A percentile compares a stretch with the other conserved stretches of the same genome.
Conservation (phyloP, 1,140 invertebrate genomes). For the Drosophila biarmipes region DNA sequence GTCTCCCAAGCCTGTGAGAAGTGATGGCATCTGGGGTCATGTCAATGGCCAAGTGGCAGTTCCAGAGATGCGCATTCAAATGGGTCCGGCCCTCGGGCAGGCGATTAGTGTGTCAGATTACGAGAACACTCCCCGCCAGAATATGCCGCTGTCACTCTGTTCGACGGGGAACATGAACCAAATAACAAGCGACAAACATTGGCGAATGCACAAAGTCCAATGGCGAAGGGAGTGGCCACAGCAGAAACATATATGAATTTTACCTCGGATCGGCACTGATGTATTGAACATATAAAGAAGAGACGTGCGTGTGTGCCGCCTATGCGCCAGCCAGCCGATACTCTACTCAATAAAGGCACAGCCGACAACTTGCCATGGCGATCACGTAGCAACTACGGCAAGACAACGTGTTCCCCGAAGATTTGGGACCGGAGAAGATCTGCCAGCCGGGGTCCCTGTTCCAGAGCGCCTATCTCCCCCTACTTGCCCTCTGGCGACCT, state of each 20-base stretch:
- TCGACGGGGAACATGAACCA: constrained; percentile 55
- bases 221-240: constrained; percentile 57
- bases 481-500: constrained; percentile 56
- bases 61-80: constrained; percentile 51
- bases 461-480: constrained; percentile 4
- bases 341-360: constrained; percentile 75
- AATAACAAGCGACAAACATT: constrained; percentile 47
- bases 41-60: constrained; percentile 25
- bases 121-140: constrained; percentile 21
- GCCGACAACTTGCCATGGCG: constrained; percentile 74
- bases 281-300: constrained; percentile 60
- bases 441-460: constrained; percentile 5
- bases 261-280: constrained; percentile 46
- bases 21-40: constrained; percentile 26
- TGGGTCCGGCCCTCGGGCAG: constrained; percentile 12
- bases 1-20: constrained; percentile 46
- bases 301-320: constrained; percentile 11
- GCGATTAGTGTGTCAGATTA: constrained; percentile 48
- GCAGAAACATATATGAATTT: constrained; percentile 38
- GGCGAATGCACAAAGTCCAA: constrained; percentile 46
- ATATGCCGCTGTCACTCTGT: constrained; percentile 56
- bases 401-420: constrained; percentile 56
- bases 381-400: constrained; percentile 67
- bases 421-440: constrained; percentile 21
- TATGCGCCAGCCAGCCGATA: constrained; percentile 59